Evolutionary conservation across 2,797 vertebrate species (phyloP), one percentile per base, ranked within the genome.

Genomic region (Liasis olivaceus): DNA sequence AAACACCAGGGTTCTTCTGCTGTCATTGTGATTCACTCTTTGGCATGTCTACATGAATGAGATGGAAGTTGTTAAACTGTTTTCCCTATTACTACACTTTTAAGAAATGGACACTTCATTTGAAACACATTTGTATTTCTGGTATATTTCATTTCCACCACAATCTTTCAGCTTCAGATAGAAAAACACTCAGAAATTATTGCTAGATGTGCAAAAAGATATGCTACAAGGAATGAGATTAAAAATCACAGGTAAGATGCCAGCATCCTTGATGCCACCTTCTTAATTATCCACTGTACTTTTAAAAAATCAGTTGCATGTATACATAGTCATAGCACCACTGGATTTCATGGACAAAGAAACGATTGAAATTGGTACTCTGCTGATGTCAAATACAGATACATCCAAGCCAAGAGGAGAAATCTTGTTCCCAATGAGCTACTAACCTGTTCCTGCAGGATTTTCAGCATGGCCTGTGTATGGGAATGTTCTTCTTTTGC

Each of bases 401-500:
- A 20, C 5, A 24, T 24, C 20, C 36, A 4, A 42, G 4, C 3
- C 0, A 17, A 15, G 17, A 47, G 12, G 26, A 24, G 62, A 9
- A 11, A 54, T 22, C 4, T 15, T 24, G 0, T 5, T 17, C 2
- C 47, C 0, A 8, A 9, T 1, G 22, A 58, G 47, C 11, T 5
- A 94, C 97, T 94, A 93, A 99, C 99, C 97, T 98, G 98, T 62
- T 99, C 99, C 96, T 98, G 98, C 7, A 99, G 98, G 85, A 97
- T 97, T 95, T 98, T 98, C 47, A 99, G 97, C 96, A 98, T 94
- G 0, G 98, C 97, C 85, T 98, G 97, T 0, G 98, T 98, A 92
- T 98, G 98, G 0, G 97, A 98, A 88, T 99, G 98, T 89, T 99
- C 98, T 58, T 99, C 99, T 95, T 98, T 98, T 0, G 99, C 98